These are phyloP conservation scores for Pteronotus mesoamericanus DNA, from an alignment of 2,797 vertebrate species.

Conservation along the genomic window DNA sequence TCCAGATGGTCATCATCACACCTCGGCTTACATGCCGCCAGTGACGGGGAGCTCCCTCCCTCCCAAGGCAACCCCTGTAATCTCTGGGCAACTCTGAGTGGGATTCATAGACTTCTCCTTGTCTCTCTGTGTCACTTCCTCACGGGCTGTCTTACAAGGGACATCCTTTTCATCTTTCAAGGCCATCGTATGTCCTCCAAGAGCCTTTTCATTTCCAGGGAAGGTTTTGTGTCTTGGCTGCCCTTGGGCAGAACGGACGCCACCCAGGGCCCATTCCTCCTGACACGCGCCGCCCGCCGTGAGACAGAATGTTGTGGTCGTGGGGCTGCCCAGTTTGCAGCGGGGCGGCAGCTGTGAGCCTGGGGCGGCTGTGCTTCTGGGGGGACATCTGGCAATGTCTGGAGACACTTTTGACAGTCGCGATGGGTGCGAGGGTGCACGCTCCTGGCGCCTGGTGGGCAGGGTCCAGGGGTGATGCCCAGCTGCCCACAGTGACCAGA, in stretches of 20 bases:
- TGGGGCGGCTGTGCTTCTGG: background rate
- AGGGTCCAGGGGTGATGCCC: background rate
- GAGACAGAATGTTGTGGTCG: too few species aligned
- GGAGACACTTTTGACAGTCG: background rate
- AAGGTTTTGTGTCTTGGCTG: background rate
- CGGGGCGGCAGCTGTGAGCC: background rate
- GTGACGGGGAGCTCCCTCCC: background rate
- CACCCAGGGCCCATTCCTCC: background rate
- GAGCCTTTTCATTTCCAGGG: background rate
- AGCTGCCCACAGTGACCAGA: background rate
- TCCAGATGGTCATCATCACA: background rate
- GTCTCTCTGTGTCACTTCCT: background rate
- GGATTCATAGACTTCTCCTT: background rate
- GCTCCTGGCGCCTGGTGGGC: background rate
- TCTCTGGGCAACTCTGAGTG: background rate
- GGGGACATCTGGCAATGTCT: background rate
- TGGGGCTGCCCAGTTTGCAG: background rate
- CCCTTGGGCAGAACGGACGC: background rate
- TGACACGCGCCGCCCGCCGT: background rate
- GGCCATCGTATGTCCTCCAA: background rate
- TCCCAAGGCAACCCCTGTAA: background rate
- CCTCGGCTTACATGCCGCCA: background rate
- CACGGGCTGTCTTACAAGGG: background rate
- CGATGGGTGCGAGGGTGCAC: accelerated
- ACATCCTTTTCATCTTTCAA: background rate